These are phyloP conservation scores for Drosophila erecta DNA, from an alignment of 1,140 invertebrate genomes.

Conservation along the genomic window DNA sequence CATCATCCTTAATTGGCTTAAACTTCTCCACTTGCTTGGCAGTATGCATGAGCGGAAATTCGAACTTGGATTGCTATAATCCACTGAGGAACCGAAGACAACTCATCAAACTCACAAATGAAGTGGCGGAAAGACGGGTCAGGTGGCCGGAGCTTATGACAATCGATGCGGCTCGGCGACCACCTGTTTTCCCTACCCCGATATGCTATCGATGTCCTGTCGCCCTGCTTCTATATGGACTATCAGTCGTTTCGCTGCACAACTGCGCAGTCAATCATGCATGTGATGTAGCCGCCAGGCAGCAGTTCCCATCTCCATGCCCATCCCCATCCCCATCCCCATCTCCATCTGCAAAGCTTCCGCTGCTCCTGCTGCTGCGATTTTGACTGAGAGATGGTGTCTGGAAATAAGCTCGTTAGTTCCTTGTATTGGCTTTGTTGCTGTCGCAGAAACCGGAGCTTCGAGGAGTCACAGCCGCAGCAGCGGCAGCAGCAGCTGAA, in stretches of 20 bases:
- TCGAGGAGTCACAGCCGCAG: constrained; percentile 17
- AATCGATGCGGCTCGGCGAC: constrained; percentile 55
- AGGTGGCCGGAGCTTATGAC: constrained; percentile 69
- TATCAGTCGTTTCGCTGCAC: constrained; percentile 62
- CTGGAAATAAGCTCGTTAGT: constrained; percentile 81
- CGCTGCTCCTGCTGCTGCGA: constrained; percentile 28
- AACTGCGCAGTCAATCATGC: constrained; percentile 82
- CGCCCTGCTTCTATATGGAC: constrained; percentile 19
- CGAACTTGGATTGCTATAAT: constrained; percentile 21
- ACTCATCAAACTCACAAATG: constrained; percentile 64
- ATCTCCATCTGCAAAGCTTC: not conserved
- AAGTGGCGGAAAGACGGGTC: constrained; percentile 53
- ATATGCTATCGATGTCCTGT: not conserved
- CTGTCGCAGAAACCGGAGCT: constrained; percentile 17
- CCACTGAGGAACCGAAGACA: constrained; percentile 6
- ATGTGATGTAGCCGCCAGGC: constrained; percentile 80
- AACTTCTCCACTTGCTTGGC: constrained; percentile 13
- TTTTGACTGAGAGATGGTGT: constrained; percentile 58
- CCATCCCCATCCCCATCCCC: too few species aligned
- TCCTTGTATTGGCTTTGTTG: constrained; percentile 78
- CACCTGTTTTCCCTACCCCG: constrained; percentile 46
- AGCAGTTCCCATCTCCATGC: constrained; percentile 4
- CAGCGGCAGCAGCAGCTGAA: constrained; percentile 39
- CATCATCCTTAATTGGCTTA: constrained; percentile 61
- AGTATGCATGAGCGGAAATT: constrained; percentile 26